Percentiles rank a stretch among this genome's conserved stretches.
These are phyloP conservation scores for Podarcis muralis DNA, from an alignment of 2,113 vertebrate genomes.

Conservation along the genomic window DNA sequence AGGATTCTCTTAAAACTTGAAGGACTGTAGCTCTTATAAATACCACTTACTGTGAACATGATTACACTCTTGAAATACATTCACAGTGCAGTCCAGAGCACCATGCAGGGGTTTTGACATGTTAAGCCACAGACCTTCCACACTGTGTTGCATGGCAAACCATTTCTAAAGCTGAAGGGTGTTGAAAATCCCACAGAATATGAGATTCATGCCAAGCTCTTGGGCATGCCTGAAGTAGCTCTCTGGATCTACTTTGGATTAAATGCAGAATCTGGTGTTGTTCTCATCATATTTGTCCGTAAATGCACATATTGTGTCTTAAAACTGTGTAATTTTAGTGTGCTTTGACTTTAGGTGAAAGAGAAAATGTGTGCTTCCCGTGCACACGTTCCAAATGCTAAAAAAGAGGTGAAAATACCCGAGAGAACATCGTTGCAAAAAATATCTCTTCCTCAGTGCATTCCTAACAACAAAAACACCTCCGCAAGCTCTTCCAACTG, in stretches of 20 bases:
- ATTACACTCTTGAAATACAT: neutral
- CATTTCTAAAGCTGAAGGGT: neutral
- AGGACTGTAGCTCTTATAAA: neutral
- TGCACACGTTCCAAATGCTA: slow-evolving; percentile 70
- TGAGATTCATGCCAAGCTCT: neutral
- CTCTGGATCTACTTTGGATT: neutral
- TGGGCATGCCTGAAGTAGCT: neutral
- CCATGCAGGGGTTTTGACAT: neutral
- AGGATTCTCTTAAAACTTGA: too few relatives aligned
- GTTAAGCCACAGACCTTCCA: neutral
- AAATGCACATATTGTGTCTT: neutral
- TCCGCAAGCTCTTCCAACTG: slow-evolving; percentile 69
- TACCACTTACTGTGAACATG: neutral
- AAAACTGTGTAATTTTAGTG: neutral
- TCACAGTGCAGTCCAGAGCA: neutral
- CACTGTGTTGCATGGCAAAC: neutral
- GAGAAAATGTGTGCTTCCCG: slow-evolving; percentile 71
- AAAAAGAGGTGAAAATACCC: slow-evolving; percentile 72
- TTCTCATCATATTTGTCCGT: neutral
- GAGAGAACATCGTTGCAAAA: slow-evolving; percentile 64
- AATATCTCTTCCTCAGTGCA: slow-evolving; percentile 79
- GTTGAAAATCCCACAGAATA: neutral
- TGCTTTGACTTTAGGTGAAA: slow-evolving; percentile 69
- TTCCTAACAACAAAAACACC: slow-evolving; percentile 69
- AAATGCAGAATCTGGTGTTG: neutral